Evolutionary conservation across 2,797 vertebrate genomes (phyloP).

Genomic region (Tinamus major): DNA sequence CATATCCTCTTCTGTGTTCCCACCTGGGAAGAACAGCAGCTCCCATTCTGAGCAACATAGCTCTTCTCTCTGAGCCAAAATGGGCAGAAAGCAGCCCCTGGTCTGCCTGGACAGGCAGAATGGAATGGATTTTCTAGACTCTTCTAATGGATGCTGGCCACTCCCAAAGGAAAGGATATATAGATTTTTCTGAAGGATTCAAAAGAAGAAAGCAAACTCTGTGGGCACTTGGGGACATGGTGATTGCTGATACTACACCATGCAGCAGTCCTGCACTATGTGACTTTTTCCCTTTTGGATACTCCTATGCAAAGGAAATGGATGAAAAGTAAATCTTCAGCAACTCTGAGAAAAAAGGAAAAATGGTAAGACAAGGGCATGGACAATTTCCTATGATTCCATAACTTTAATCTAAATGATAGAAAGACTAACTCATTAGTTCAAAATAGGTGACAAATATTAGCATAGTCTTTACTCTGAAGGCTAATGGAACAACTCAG

Average conservation of each 20-base stretch:
- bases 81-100: neutral
- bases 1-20: neutral
- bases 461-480: slow-evolving; percentile 8
- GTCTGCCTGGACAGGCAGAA: neutral
- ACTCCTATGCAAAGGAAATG: neutral
- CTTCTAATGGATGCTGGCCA: slow-evolving; percentile 2
- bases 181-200: neutral
- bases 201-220: neutral
- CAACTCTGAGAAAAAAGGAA: neutral
- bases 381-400: neutral
- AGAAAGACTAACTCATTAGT: neutral
- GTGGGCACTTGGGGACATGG: fast-evolving
- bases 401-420: neutral
- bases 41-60: neutral
- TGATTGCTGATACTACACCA: neutral
- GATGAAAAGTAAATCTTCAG: neutral
- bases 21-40: neutral
- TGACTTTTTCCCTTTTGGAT: neutral
- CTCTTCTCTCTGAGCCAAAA: neutral
- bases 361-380: neutral
- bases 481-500: slow-evolving; percentile 12
- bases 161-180: neutral
- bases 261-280: neutral
- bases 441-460: neutral
- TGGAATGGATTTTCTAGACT: neutral